A percentile compares a stretch with the other conserved stretches of the same genome.
phyloP scores from a whole-genome alignment of 2,797 vertebrate genomes.

The Urosaurus nigricauda region DNA sequence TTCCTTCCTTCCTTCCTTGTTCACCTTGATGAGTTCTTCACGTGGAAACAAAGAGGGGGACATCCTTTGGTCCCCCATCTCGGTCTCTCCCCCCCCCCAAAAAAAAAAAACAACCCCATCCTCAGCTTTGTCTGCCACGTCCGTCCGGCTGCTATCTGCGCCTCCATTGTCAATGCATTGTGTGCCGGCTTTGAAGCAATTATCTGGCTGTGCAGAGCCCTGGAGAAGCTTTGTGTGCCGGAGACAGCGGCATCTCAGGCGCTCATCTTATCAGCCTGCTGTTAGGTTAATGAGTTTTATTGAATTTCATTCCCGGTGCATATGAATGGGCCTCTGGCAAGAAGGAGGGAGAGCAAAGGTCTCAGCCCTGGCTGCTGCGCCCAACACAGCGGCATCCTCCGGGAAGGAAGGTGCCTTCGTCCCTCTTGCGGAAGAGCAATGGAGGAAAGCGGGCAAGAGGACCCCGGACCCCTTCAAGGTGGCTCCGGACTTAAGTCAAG shows the following conservation, averaged over 20 bases:
- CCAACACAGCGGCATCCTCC: accelerated
- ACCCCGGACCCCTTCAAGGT: no score
- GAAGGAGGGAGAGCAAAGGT: background rate
- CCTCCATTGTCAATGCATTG: slow-evolving; percentile 21
- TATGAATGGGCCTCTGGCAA: slow-evolving; percentile 28
- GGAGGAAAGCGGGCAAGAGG: background rate
- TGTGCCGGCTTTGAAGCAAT: slow-evolving; percentile 40
- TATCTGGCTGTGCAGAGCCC: slow-evolving; percentile 29
- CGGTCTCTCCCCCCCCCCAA: background rate
- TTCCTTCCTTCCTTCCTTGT: background rate
- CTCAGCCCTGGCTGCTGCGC: background rate
- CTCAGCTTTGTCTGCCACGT: slow-evolving; percentile 12
- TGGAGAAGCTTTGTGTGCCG: background rate
- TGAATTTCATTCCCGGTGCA: slow-evolving; percentile 34
- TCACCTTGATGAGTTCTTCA: slow-evolving; percentile 39
- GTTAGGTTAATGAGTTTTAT: slow-evolving; percentile 48
- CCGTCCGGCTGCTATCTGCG: slow-evolving; percentile 2
- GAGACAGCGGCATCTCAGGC: slow-evolving; percentile 30
- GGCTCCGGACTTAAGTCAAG: no score
- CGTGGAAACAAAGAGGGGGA: background rate
- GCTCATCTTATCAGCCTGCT: slow-evolving; percentile 31
- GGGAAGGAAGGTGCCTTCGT: background rate
- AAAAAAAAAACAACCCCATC: no score
- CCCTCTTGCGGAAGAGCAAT: background rate
- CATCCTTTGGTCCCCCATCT: background rate